These are phyloP conservation scores for Gymnodraco acuticeps DNA, from an alignment of 2,797 vertebrate genomes.

Conservation along the genomic window DNA sequence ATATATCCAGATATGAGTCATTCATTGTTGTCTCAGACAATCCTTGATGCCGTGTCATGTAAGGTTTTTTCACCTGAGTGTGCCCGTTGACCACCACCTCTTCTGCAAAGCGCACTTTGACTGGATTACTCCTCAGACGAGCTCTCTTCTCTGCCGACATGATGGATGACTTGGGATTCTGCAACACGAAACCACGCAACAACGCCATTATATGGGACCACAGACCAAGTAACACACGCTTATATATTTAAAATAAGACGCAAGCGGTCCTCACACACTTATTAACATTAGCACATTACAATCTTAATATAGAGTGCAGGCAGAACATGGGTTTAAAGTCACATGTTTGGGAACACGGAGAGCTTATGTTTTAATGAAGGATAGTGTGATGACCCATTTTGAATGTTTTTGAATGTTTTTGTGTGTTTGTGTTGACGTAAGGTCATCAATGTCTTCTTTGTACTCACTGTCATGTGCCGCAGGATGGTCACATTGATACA, in stretches of 20 bases:
- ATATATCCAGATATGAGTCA: constrained; percentile 9
- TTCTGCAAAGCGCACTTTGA: constrained; percentile 97
- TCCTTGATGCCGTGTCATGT: neutral
- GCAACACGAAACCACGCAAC: constrained; percentile 53
- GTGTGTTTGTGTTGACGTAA: constrained; percentile 12
- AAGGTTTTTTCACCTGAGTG: constrained; percentile 87
- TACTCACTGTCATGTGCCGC: constrained; percentile 89
- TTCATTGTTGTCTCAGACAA: constrained; percentile 2
- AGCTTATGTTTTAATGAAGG: constrained; percentile 37
- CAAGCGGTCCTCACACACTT: neutral
- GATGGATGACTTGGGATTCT: constrained; percentile 98
- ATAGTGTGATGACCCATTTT: constrained; percentile 7
- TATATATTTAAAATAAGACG: constrained; percentile 1
- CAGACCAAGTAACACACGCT: neutral
- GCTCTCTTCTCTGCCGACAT: constrained; percentile 97
- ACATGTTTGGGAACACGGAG: constrained; percentile 54
- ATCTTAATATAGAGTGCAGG: constrained; percentile 5
- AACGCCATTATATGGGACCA: neutral
- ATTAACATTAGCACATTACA: constrained; percentile 6
- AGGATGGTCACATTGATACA: constrained; percentile 91
- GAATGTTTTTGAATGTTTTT: constrained; percentile 15
- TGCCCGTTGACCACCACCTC: constrained; percentile 96
- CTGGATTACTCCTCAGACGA: constrained; percentile 94
- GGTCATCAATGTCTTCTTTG: constrained; percentile 53
- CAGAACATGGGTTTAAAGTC: constrained; percentile 32